Base-by-base conservation (phyloP, 2,888 invertebrate genomes). In the Kryphioiulus occultus region DNA sequence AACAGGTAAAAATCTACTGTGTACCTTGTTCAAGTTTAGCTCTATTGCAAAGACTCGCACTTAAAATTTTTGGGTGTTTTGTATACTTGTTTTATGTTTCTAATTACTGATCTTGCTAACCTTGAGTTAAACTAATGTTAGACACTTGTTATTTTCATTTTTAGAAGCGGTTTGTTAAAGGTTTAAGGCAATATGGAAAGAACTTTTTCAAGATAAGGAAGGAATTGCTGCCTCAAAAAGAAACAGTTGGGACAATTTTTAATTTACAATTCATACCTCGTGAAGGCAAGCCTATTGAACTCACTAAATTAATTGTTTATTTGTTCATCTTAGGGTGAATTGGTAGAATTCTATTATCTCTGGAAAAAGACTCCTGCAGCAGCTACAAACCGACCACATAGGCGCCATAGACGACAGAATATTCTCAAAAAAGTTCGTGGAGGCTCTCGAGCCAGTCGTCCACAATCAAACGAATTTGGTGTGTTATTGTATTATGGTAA, bases 331-430 rank as follows among this genome's bases (percentile, higher is more conserved):
- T 91, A 96, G 95, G 96, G 98, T 88, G 99, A 99, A 92, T 93
- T 99, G 91, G 98, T 99, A 87, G 98, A 99, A 92, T 99, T 97
- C 93, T 99, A 99, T 93, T 99, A 99, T 93, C 94, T 98, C 91
- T 99, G 99, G 99, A 99, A 99, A 94, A 99, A 99, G 93, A 98
- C 99, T 68, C 98, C 99, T 30, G 98, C 98, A 91, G 99, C 99
- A 89, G 97, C 97, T 92, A 98, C 97, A 92, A 98, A 98, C 92
- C 95, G 99, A 90, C 98, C 98, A 39, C 98, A 98, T 92, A 94
- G 98, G 90, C 94, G 98, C 91, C 92, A 92, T 89, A 94, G 98
- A 89, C 94, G 97, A 87, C 97, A 96, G 92, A 96, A 96, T 90
- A 97, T 97, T 86, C 93, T 98, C 90, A 94, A 97, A 90, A 94